Evolutionary conservation across 2,888 invertebrate genomes (phyloP), one percentile per base, ranked within the genome.

Genomic region (Harpalus rubripes): DNA sequence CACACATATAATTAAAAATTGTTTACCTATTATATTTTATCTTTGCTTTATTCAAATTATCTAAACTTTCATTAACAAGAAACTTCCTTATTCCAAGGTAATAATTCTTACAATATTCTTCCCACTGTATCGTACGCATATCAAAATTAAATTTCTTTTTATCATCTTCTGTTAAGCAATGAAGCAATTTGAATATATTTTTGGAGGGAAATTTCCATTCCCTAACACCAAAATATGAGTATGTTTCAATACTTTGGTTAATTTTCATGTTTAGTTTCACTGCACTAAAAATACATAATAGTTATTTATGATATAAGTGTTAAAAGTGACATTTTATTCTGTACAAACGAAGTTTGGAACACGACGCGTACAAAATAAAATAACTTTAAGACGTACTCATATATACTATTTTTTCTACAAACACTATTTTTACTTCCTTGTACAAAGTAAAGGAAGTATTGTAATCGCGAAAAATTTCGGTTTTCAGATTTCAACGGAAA

Each of bases 101-200:
- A 59, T 65, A 84, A 52, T 63, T 78, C 12, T 18, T 63, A 18
- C 61, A 59, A 61, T 84, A 84, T 22, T 84, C 84, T 15, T 63
- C 44, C 84, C 84, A 84, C 16, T 63, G n/a, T 10, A 84, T 18
- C 0, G 39, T 0, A 6, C 84, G 59, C 7, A 84, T 44, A 44
- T 84, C 84, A 78, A 84, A 78, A 84, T 84, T 78, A 52, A 84
- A 84, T n/a, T 15, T 22, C 63, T 78, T 18, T 26, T 65, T 76
- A 22, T 84, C 84, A 12, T 15, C 22, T 16, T 18, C 63, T 10
- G 84, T 44, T 6, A 84, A n/a, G n/a, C 5, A n/a, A 8, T 78
- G 16, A 7, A 84, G 15, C 3, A 84, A 7, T 78, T 52, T 84
- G 8, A 63, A 63, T 10, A 78, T 41, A 63, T 84, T 84, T 18